Conservation (phyloP, 2,113 vertebrate genomes). For the Datnioides undecimradiatus region DNA sequence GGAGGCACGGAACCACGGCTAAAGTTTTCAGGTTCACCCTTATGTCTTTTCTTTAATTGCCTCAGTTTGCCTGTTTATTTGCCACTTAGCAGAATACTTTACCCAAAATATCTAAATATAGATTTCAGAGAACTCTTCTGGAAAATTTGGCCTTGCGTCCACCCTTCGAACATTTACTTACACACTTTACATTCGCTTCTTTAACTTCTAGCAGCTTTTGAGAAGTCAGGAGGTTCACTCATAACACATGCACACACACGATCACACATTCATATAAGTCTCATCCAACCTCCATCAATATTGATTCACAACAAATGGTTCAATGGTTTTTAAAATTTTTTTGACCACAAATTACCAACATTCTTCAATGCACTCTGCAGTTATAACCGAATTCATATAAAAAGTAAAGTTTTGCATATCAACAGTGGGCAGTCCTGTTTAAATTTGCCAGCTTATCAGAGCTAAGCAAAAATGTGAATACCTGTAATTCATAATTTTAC, state of each 20-base stretch:
- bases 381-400: background rate
- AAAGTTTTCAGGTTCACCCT: background rate
- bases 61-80: conserved; percentile 9
- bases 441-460: background rate
- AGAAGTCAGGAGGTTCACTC: background rate
- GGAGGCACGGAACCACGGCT: background rate
- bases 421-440: background rate
- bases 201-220: too few relatives aligned
- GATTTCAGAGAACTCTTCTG: background rate
- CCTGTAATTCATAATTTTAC: background rate
- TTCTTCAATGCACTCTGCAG: background rate
- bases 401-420: background rate
- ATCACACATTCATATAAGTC: background rate
- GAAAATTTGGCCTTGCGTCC: background rate
- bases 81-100: background rate
- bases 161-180: background rate
- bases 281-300: background rate
- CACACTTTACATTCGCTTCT: background rate
- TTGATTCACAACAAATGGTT: background rate
- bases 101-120: too few relatives aligned
- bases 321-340: background rate
- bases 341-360: background rate
- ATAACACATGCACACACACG: too few relatives aligned
- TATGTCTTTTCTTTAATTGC: conserved; percentile 16
- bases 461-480: background rate